Evolutionary conservation across 2,888 invertebrate species (phyloP).

Genomic region (Drosophila macrospina): DNA sequence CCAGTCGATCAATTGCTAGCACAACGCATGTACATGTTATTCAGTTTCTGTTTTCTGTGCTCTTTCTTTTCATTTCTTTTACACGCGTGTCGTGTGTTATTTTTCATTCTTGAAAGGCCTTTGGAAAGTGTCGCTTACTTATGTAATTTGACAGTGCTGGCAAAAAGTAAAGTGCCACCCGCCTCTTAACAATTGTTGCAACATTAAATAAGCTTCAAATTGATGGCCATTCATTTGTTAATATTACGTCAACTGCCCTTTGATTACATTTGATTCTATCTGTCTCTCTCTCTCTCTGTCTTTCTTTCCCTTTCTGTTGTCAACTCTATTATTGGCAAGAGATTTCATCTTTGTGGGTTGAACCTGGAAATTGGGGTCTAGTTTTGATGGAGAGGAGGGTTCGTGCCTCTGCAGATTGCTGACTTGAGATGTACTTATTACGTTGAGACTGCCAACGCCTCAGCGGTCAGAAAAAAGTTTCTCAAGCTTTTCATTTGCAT

Average conservation of each 20-base stretch:
- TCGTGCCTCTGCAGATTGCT: not conserved
- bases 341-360: constrained; percentile 3
- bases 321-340: constrained; percentile 57
- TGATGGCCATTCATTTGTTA: constrained; percentile 79
- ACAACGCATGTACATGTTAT: not conserved
- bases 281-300: not conserved
- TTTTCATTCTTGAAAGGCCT: constrained; percentile 54
- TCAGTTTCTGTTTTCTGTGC: not conserved
- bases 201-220: constrained; percentile 79
- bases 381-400: no score
- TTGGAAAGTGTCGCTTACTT: constrained; percentile 57
- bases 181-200: constrained; percentile 56
- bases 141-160: constrained; percentile 72
- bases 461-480: constrained; percentile 43
- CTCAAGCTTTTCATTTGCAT: constrained; percentile 53
- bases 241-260: constrained; percentile 69
- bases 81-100: constrained; percentile 50
- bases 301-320: constrained; percentile 21
- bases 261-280: constrained; percentile 72
- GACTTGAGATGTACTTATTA: constrained; percentile 40
- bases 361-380: not conserved
- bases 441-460: constrained; percentile 35
- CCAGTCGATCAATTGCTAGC: not conserved
- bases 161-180: constrained; percentile 57
- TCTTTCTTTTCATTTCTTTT: not conserved